A percentile compares a stretch with the other conserved stretches of the same genome.
phyloP scores from a whole-genome alignment of 2,113 vertebrate genomes.

The Clupea harengus region DNA sequence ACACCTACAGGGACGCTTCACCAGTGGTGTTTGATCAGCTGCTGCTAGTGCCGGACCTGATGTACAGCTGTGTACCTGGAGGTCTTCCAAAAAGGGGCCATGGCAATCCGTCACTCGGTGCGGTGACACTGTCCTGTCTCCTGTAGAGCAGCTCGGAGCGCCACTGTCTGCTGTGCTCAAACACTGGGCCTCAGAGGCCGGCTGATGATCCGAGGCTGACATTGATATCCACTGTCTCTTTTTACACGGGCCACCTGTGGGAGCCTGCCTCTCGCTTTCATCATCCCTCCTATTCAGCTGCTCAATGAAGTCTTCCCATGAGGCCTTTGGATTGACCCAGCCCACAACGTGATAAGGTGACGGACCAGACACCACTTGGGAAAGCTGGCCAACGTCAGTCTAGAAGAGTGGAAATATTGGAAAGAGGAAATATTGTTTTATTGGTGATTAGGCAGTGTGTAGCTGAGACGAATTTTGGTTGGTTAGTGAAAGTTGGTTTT shows the following conservation, averaged over 20 bases:
- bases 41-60: neutral
- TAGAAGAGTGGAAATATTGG: conserved; percentile 31
- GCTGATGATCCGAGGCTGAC: conserved; percentile 29
- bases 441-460: neutral
- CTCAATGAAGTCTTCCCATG: conserved; percentile 75
- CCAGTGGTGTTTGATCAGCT: neutral
- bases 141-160: neutral
- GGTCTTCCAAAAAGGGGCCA: neutral
- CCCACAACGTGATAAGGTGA: conserved; percentile 73
- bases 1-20: neutral
- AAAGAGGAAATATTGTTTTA: neutral
- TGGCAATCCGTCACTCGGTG: neutral
- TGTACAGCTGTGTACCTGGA: neutral
- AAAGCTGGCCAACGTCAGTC: conserved; percentile 40
- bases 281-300: conserved; percentile 56
- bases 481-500: neutral
- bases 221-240: conserved; percentile 51
- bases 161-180: neutral
- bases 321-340: conserved; percentile 75
- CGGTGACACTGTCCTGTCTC: neutral
- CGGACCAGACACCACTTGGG: neutral
- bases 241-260: conserved; percentile 45
- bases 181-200: neutral
- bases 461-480: neutral
- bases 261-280: conserved; percentile 14